Base-by-base conservation (phyloP, 2,113 vertebrate species). In the Cygnus buccinator region DNA sequence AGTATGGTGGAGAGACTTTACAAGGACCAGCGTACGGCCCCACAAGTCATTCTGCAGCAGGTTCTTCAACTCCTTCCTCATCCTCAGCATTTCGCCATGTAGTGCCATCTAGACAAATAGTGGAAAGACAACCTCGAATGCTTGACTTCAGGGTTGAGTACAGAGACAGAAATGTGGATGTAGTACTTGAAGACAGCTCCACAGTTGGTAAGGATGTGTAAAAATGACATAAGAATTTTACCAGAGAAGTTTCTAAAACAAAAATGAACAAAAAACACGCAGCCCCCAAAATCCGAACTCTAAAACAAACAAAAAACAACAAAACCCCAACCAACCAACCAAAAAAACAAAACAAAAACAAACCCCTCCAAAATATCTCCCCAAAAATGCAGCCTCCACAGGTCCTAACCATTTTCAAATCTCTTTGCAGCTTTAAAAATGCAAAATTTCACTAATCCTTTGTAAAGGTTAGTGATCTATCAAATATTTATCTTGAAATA, bases 141-240 rank as follows among this genome's bases (percentile, higher is more conserved):
- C 98, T 99, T 68, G 99, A 99, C 98, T 99, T 99, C 97, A 98
- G 97, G 84, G 99, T 99, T 95, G 99, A 99, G 94, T 99, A 99
- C 98, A 98, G 99, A 97, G 99, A 99, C 95, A 99, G 98, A 94
- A 98, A 98, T 61, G 98, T 99, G 95, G 99, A 99, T 94, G 98
- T 99, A 96, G 99, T 99, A 92, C 98, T 99, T 90, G 99, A 99
- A 98, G 99, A 99, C 96, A 98, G 98, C 97, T 99, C 99, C 97
- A 97, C 99, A 97, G 99, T 99, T 52, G 99, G 99, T 99, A 98
- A 99, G 99, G 48, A 52, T 96, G 94, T 93, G 62, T 90, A 31
- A 66, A 94, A 73, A 50, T 23, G 6, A 58, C 50, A n/a, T 66
- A n/a, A 48, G 10, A 11, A 48, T 48, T 48, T 48, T 48, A 48